A percentile compares a stretch with the other conserved stretches of the same genome.
These are phyloP conservation scores for Cecropterus lyciades DNA, from an alignment of 1,140 invertebrate genomes.

Conservation along the genomic window DNA sequence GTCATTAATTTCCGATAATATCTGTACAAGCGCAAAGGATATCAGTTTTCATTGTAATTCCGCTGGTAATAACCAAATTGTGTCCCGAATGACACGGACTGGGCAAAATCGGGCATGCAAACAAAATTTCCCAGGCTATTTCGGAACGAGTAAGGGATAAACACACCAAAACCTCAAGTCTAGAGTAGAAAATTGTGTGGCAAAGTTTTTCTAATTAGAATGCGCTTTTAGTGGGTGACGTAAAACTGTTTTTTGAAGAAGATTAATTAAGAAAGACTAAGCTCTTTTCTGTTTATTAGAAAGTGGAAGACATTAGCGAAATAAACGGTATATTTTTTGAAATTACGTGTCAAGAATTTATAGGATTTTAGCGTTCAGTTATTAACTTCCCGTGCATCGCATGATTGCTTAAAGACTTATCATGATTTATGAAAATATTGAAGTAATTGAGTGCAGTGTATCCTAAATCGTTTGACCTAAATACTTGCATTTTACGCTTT, in stretches of 20 bases:
- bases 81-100: conserved; percentile 15
- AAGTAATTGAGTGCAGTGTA: too few species aligned
- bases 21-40: background rate
- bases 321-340: background rate
- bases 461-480: too few species aligned
- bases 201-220: conserved; percentile 25
- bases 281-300: conserved; percentile 17
- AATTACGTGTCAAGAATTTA: background rate
- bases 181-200: conserved; percentile 2
- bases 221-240: conserved; percentile 32
- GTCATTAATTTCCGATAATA: conserved; percentile 7
- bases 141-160: background rate
- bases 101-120: conserved; percentile 20
- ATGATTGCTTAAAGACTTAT: too few species aligned
- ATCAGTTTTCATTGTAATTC: conserved; percentile 21
- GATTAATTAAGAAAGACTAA: conserved; percentile 27
- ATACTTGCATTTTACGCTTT: too few species aligned
- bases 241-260: conserved; percentile 33
- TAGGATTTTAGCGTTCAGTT: too few species aligned
- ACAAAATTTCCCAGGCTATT: conserved; percentile 29
- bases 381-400: background rate
- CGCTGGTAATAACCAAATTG: conserved; percentile 17
- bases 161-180: background rate
- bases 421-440: too few species aligned
- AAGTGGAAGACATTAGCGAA: background rate